These are phyloP conservation scores for Linnaemya tessellans DNA, from an alignment of 2,888 invertebrate species.

Conservation along the genomic window DNA sequence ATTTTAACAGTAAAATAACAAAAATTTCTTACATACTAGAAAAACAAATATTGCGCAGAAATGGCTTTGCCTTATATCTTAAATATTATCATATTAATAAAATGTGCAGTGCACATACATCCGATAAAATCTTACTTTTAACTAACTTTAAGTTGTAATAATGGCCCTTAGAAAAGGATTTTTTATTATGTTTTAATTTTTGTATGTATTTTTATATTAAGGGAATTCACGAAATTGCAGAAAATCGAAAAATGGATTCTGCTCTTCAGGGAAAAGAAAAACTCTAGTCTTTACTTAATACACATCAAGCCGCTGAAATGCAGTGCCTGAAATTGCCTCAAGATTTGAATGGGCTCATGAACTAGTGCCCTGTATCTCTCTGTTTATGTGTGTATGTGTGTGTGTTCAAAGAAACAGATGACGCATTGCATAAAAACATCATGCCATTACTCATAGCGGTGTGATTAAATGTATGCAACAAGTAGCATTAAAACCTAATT, in stretches of 20 bases:
- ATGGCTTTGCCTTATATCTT: no score
- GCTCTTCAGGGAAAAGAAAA: conserved; percentile 24
- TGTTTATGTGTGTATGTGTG: neutral
- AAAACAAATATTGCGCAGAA: no score
- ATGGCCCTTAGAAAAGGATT: no score
- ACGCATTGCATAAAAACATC: conserved; percentile 42
- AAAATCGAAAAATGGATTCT: conserved; percentile 2
- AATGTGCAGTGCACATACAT: no score
- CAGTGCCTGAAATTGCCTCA: neutral
- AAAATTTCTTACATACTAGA: no score
- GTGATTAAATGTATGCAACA: conserved; percentile 51
- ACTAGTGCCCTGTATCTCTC: neutral
- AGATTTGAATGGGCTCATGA: conserved; percentile 9
- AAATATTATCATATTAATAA: no score
- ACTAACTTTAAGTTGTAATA: no score
- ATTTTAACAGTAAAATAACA: no score
- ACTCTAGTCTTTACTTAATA: conserved; percentile 20
- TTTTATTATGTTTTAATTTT: no score
- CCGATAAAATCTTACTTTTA: no score
- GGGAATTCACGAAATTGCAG: no score
- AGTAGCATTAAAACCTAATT: conserved; percentile 68
- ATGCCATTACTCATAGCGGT: conserved; percentile 16
- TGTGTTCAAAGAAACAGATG: conserved; percentile 40
- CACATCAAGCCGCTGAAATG: conserved; percentile 3
- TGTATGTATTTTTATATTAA: neutral